Percentiles rank a stretch among this genome's conserved stretches.
Conservation (phyloP, 2,888 invertebrate genomes). For the Copidosoma aretas region DNA sequence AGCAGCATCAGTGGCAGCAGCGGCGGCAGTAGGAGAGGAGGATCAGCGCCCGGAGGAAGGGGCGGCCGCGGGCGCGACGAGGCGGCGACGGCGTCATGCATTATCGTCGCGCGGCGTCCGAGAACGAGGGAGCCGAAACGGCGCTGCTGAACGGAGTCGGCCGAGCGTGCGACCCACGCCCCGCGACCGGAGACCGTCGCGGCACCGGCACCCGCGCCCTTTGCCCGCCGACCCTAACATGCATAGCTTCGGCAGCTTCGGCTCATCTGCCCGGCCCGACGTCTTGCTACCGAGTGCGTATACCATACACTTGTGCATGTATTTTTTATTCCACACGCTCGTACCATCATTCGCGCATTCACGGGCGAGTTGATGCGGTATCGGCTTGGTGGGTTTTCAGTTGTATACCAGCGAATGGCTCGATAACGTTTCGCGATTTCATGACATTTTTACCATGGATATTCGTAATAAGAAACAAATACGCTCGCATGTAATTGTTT, state of each 20-base stretch:
- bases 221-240: slow-evolving; percentile 52
- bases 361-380: no score
- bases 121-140: slow-evolving; percentile 2
- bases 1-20: background rate
- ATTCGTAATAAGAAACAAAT: no score
- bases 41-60: background rate
- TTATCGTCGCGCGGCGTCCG: slow-evolving; percentile 39
- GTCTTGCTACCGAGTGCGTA: slow-evolving; percentile 49
- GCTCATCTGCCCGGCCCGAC: no score
- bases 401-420: no score
- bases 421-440: no score
- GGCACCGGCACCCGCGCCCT: slow-evolving; percentile 13
- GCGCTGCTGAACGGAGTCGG: slow-evolving; percentile 25
- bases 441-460: no score
- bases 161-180: slow-evolving; percentile 43
- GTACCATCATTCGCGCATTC: no score
- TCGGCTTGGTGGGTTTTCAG: no score
- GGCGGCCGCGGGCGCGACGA: background rate
- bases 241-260: slow-evolving; percentile 48
- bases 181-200: no score
- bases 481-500: no score
- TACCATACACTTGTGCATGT: slow-evolving; percentile 8
- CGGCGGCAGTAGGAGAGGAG: background rate
- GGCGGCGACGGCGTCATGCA: slow-evolving; percentile 45
- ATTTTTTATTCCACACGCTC: no score